These are phyloP conservation scores for Acanthis flammea DNA, from an alignment of 2,797 vertebrate genomes.

Conservation along the genomic window DNA sequence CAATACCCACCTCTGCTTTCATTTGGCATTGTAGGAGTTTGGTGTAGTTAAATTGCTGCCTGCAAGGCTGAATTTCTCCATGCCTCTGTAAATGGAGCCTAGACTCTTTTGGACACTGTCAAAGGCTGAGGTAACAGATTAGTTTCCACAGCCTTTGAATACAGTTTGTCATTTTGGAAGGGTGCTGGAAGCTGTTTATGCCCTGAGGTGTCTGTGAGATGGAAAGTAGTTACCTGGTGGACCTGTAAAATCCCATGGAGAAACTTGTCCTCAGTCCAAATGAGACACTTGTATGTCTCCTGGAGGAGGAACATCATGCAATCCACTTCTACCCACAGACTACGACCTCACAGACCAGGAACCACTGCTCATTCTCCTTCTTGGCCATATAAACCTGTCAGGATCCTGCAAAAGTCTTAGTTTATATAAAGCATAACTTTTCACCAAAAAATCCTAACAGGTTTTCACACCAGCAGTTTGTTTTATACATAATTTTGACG, in stretches of 20 bases:
- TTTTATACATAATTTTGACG: not conserved
- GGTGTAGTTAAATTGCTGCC: not conserved
- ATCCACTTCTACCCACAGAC: rapidly evolving
- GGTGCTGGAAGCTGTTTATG: not conserved
- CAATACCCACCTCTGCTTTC: not conserved
- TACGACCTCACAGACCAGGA: not conserved
- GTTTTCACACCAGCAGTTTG: not conserved
- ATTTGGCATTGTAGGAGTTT: not conserved
- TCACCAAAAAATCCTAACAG: not conserved
- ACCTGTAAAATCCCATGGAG: not conserved
- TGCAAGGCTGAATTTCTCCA: not conserved
- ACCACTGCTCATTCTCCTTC: not conserved
- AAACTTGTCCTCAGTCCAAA: not conserved
- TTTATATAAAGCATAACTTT: not conserved
- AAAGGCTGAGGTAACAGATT: not conserved
- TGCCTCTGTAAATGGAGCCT: rapidly evolving
- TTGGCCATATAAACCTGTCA: not conserved
- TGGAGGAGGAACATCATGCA: not conserved
- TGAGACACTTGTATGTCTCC: not conserved
- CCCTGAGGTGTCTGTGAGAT: not conserved
- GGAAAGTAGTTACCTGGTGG: not conserved
- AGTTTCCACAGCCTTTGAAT: not conserved
- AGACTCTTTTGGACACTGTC: not conserved
- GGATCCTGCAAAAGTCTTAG: not conserved
- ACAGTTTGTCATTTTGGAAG: not conserved